Percentiles rank a stretch among this genome's conserved stretches.
Evolutionary conservation across 2,888 invertebrate species (phyloP).

Genomic region (Hecatera dysodea): DNA sequence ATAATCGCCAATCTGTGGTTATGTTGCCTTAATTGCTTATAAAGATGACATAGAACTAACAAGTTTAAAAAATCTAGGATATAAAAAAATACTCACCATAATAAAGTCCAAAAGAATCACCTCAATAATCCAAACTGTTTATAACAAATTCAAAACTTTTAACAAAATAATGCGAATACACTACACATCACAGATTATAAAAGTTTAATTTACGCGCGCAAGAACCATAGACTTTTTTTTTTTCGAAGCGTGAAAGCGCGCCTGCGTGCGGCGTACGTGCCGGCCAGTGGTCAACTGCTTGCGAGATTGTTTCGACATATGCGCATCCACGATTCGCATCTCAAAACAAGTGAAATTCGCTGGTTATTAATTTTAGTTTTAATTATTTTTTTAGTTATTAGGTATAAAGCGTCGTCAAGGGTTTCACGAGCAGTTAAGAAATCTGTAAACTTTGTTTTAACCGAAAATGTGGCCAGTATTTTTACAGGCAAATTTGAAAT

Average conservation of each 20-base stretch:
- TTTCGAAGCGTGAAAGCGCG: conserved; percentile 56
- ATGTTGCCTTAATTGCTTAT: too few relatives aligned
- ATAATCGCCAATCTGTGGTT: neutral
- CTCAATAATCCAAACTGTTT: conserved; percentile 65
- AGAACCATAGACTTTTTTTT: conserved; percentile 58
- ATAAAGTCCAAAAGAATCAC: conserved; percentile 60
- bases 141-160: conserved; percentile 62
- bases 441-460: neutral
- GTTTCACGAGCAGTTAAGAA: neutral
- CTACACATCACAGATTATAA: conserved; percentile 65
- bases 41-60: neutral
- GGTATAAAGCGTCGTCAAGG: neutral
- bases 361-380: conserved; percentile 33
- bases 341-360: conserved; percentile 66
- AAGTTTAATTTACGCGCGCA: conserved; percentile 64
- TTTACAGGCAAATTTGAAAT: neutral
- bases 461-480: neutral
- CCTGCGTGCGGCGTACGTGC: conserved; percentile 80
- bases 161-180: conserved; percentile 56
- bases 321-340: conserved; percentile 61
- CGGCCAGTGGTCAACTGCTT: conserved; percentile 89
- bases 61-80: neutral
- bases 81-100: conserved; percentile 59
- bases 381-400: neutral
- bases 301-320: conserved; percentile 52